Evolutionary conservation across 2,888 invertebrate species (phyloP), one percentile per base, ranked within the genome.

Genomic region (Onthophagus sagittarius): DNA sequence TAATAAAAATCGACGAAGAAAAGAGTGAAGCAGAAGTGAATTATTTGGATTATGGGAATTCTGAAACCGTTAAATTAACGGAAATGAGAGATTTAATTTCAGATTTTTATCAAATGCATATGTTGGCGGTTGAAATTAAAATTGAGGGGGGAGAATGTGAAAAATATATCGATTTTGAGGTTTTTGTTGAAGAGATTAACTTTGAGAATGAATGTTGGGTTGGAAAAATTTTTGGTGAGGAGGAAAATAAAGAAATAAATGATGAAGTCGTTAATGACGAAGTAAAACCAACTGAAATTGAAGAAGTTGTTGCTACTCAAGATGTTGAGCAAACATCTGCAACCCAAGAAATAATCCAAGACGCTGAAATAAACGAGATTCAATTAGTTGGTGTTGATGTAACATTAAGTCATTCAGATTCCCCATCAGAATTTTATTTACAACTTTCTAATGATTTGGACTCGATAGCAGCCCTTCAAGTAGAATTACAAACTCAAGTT

Each of bases 391-490:
- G 78, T 72, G 90, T 90, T 0, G 86, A 86, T 77, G 88, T 94
- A 33, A 88, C 87, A 76, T 87, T 93, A 62, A 90, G 91, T 76
- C 94, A 94, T 78, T 88, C 90, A n/a, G 93, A 94, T 81, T 90
- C 90, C 65, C 94, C 94, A 0, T 90, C 90, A 62, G 90, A 92
- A 77, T 93, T 94, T 84, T 94, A 93, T 88, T 85, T 94, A 9
- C 93, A 94, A 81, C 86, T 90, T 79, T 79, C 84, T 0, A 89
- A 90, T 33, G 89, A 91, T 72, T 79, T 88, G 0, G 85, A 87
- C 0, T 86, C 86, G 1, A 86, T 94, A 1, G 86, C 88, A 1
- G 86, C 87, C 62, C 86, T 93, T 0, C 93, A 93, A 79, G 87
- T 88, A 0, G 88, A 89, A 79, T 84, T 94, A 0, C 92, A 93